Conservation (phyloP, 1,140 invertebrate species). For the Drosophila nebulosa region DNA sequence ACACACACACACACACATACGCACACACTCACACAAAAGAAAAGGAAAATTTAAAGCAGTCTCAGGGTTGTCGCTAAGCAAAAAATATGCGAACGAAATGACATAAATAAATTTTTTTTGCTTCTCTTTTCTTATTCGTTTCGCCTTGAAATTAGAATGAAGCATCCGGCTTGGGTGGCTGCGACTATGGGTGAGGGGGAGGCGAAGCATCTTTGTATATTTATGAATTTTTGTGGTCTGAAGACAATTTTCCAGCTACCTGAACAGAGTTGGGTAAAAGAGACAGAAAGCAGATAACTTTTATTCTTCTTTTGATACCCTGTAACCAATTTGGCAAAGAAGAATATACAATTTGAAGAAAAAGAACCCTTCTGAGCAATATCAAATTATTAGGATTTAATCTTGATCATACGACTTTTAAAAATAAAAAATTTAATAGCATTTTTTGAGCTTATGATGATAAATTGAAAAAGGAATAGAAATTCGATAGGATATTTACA, state of each 20-base stretch:
- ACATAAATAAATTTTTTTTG: slow-evolving; percentile 22
- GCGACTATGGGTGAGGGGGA: background rate
- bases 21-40: slow-evolving; percentile 15
- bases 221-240: slow-evolving; percentile 51
- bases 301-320: background rate
- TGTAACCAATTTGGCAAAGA: background rate
- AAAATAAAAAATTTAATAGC: too few species aligned
- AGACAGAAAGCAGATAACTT: background rate
- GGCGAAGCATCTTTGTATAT: slow-evolving; percentile 41
- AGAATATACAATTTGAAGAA: background rate
- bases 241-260: slow-evolving; percentile 63
- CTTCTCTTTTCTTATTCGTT: slow-evolving; percentile 1
- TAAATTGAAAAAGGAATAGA: too few species aligned
- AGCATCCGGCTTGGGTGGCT: slow-evolving; percentile 40
- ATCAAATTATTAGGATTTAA: too few species aligned
- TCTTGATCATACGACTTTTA: too few species aligned
- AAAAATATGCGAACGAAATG: slow-evolving; percentile 49
- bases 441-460: too few species aligned
- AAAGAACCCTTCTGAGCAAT: background rate
- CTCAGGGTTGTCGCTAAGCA: slow-evolving; percentile 34
- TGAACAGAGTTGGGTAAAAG: slow-evolving; percentile 22
- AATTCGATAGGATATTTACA: background rate
- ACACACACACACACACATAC: slow-evolving; percentile 19
- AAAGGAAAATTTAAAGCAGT: slow-evolving; percentile 62
- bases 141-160: slow-evolving; percentile 60